Base-by-base conservation (phyloP, 2,888 invertebrate species). In the Brenthis hecate region DNA sequence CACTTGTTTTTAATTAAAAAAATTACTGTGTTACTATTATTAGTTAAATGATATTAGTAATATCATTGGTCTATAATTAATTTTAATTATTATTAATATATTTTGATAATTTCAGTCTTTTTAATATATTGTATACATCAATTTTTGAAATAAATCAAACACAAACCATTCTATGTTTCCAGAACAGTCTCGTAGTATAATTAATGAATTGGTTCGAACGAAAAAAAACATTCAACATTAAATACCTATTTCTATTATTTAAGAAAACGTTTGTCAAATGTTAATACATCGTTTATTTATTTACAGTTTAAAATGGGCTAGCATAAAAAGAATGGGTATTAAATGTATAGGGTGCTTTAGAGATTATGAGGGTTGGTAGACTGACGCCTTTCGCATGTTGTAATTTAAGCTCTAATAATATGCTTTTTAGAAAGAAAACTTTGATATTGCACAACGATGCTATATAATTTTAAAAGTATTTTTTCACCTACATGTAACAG, bases 301-400 rank as follows among this genome's bases (percentile, higher is more conserved):
- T 53, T 53, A 53, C 51, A 6, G 6, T 62, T 62, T 19, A 36
- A 19, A 62, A 54, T 60, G 23, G 62, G 8, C 19, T 51, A 11
- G 43, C 43, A 23, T 36, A 13, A 65, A 65, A 48, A 14, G 54
- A 32, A 62, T 53, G n/a, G 47, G 23, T 55, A 66, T 69, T 60
- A 56, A 64, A 53, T 71, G 66, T 61, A 68, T 54, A 72, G 61
- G 71, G 69, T 43, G 56, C 66, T 72, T 72, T 58, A 69, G 19
- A 23, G 60, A 66, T 77, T 67, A 69, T 70, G 55, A 65, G 57
- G 64, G 74, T 70, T 73, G 74, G 69, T 60, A 48, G 62, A 71
- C 72, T 61, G 72, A 80, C 82, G 81, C 82, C 85, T 80, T 81
- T 83, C 78, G 76, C 85, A 74, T 84, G 84, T 83, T 71, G 73